Conservation (phyloP, 2,113 vertebrate genomes). For the Heteronetta atricapilla region DNA sequence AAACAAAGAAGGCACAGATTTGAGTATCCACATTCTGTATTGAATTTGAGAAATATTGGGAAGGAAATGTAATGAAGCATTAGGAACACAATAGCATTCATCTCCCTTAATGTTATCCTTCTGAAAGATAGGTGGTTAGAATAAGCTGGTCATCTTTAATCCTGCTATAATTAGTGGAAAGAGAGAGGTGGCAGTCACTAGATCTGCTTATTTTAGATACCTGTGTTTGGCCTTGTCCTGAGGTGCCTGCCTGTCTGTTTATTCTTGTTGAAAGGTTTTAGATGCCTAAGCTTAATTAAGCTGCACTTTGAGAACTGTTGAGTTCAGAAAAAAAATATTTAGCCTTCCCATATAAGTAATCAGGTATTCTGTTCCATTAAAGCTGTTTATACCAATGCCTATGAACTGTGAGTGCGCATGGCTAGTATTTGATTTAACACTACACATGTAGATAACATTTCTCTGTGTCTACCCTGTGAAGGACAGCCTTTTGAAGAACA, state of each 20-base stretch:
- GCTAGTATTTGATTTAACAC: not conserved
- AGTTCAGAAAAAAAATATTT: not conserved
- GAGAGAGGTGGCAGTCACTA: not conserved
- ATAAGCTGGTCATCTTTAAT: not conserved
- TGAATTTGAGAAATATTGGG: not conserved
- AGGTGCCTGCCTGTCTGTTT: not conserved
- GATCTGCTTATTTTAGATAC: not conserved
- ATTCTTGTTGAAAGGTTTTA: not conserved
- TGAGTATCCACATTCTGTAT: not conserved
- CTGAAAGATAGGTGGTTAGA: not conserved
- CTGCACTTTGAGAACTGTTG: not conserved
- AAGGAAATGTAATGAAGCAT: not conserved
- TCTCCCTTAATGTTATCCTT: not conserved
- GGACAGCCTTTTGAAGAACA: not conserved
- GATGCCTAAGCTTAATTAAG: not conserved
- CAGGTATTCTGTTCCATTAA: not conserved
- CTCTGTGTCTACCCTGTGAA: not conserved
- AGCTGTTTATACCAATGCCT: not conserved
- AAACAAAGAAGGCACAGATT: not conserved
- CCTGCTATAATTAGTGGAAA: not conserved
- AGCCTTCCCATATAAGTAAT: not conserved
- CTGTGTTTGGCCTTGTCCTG: not conserved
- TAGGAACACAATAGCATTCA: not conserved
- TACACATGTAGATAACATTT: not conserved
- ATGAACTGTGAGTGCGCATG: not conserved